A percentile compares a stretch with the other conserved stretches of the same genome.
Evolutionary conservation across 1,140 invertebrate genomes (phyloP).

Genomic region (Drosophila grimshawi): DNA sequence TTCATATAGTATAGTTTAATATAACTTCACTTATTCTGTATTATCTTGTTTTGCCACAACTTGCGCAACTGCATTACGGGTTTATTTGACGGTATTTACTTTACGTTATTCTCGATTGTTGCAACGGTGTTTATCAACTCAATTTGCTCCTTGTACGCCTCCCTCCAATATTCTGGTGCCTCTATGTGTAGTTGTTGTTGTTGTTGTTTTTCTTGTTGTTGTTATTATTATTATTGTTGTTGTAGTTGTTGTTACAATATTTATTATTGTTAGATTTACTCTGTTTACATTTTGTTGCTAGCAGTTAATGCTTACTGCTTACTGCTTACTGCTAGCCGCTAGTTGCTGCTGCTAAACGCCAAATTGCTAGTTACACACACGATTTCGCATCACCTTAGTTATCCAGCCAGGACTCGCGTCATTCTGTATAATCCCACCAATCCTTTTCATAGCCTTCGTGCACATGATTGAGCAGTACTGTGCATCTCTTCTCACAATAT

Average conservation of each 20-base stretch:
- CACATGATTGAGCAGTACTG: constrained; percentile 97
- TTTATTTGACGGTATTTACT: constrained; percentile 17
- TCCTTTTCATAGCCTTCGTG: constrained; percentile 99
- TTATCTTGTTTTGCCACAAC: constrained; percentile 23
- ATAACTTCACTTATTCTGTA: constrained; percentile 40
- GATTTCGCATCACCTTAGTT: constrained; percentile 63
- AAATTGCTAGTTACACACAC: constrained; percentile 43
- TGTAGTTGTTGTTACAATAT: neutral
- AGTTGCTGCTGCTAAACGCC: constrained; percentile 34
- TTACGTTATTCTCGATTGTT: constrained; percentile 14
- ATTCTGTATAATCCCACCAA: constrained; percentile 97
- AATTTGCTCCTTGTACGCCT: neutral
- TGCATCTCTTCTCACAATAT: constrained; percentile 98
- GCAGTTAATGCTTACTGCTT: constrained; percentile 15
- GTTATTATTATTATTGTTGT: constrained; percentile 1
- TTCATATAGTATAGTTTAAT: constrained; percentile 46
- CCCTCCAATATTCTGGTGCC: constrained; percentile 6
- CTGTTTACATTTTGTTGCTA: constrained; percentile 14
- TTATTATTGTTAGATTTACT: constrained; percentile 3
- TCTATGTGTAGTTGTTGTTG: neutral
- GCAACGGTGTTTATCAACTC: neutral
- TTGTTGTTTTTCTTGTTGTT: too few relatives aligned
- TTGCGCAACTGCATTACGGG: constrained; percentile 25
- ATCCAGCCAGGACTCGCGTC: constrained; percentile 85
- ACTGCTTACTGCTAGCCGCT: constrained; percentile 21